Evolutionary conservation across 2,113 vertebrate species (phyloP).

Genomic region (Amazona vittata): DNA sequence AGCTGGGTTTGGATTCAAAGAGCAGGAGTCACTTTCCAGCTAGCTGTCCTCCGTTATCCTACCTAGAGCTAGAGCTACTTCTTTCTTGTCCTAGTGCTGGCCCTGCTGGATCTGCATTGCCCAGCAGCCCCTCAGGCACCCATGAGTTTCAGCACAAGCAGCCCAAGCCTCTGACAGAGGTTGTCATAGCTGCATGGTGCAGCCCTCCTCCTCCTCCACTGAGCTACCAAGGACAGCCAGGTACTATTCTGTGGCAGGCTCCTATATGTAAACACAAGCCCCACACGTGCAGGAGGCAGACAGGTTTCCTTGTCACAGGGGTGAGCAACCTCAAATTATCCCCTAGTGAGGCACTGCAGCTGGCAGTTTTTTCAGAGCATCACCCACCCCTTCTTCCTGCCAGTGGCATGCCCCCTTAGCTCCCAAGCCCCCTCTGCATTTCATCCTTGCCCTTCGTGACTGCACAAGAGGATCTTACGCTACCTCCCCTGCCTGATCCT

Average conservation of each 20-base stretch:
- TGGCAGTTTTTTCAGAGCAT: not conserved
- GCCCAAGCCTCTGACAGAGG: not conserved
- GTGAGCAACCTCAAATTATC: not conserved
- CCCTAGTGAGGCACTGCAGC: not conserved
- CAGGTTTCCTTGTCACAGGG: not conserved
- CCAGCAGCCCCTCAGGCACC: not conserved
- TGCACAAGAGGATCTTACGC: not conserved
- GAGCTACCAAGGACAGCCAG: not conserved
- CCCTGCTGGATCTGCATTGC: not conserved
- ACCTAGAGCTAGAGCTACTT: not conserved
- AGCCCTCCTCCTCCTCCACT: not conserved
- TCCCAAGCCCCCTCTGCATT: rapidly evolving
- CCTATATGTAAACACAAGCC: not conserved
- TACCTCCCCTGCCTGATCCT: not conserved
- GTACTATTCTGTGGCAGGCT: not conserved
- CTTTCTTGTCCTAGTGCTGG: not conserved
- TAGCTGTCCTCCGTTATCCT: not conserved
- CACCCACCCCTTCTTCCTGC: not conserved
- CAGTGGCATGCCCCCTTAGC: not conserved
- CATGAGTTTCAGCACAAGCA: not conserved
- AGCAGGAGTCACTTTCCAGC: not conserved
- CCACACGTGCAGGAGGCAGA: rapidly evolving
- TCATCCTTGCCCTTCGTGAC: not conserved
- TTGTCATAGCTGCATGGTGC: rapidly evolving
- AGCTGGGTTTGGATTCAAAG: not conserved